phyloP scores from a whole-genome alignment of 2,113 vertebrate genomes.

The Stigmatopora nigra region DNA sequence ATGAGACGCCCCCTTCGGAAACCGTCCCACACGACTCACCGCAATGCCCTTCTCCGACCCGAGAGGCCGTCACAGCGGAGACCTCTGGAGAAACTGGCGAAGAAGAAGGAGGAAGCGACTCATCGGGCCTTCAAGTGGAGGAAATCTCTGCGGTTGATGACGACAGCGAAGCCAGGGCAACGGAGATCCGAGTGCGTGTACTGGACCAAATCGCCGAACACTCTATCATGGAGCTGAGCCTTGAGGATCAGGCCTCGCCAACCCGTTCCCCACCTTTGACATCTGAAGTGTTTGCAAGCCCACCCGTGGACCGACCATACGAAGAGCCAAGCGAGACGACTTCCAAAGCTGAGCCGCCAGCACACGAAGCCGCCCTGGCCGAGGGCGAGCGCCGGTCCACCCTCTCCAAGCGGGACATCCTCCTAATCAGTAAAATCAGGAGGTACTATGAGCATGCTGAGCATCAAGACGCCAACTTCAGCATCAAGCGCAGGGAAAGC shows the following conservation, averaged over 20 bases:
- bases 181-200: conserved; percentile 76
- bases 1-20: conserved; percentile 34
- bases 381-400: conserved; percentile 47
- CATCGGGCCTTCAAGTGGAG: conserved; percentile 49
- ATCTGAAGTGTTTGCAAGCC: conserved; percentile 63
- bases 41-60: conserved; percentile 18
- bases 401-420: conserved; percentile 79
- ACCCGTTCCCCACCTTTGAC: conserved; percentile 59
- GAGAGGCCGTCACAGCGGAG: conserved; percentile 18
- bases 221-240: conserved; percentile 66
- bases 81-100: conserved; percentile 33
- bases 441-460: conserved; percentile 85
- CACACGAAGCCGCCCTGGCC: conserved; percentile 23
- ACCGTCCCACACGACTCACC: conserved; percentile 13
- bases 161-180: conserved; percentile 42
- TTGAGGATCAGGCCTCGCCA: conserved; percentile 69
- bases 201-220: conserved; percentile 80
- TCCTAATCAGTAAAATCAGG: conserved; percentile 85
- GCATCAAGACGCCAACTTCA: conserved; percentile 76
- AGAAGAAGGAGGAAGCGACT: conserved; percentile 56
- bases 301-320: conserved; percentile 64
- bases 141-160: conserved; percentile 69
- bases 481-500: conserved; percentile 85
- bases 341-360: conserved; percentile 25
- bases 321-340: conserved; percentile 45